These are phyloP conservation scores for Lophius americanus DNA, from an alignment of 2,797 vertebrate genomes.

Conservation along the genomic window DNA sequence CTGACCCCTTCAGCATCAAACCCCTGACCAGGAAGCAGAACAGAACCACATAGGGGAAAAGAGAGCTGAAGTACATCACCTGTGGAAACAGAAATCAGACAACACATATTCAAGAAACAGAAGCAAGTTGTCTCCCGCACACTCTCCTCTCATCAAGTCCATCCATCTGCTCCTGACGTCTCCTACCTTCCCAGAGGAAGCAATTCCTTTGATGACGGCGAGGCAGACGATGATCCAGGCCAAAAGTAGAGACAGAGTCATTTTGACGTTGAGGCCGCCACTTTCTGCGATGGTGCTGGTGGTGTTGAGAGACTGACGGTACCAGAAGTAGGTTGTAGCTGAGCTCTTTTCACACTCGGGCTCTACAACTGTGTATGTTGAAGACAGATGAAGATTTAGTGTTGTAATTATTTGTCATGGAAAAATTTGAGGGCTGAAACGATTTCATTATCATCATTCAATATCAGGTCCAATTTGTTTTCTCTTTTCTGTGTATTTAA, in stretches of 20 bases:
- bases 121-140: not conserved
- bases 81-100: slow-evolving; percentile 49
- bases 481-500: no score
- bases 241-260: slow-evolving; percentile 90
- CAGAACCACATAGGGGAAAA: slow-evolving; percentile 94
- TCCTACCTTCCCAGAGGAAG: slow-evolving; percentile 92
- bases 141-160: not conserved
- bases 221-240: slow-evolving; percentile 94
- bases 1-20: slow-evolving; percentile 89
- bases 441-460: no score
- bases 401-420: not conserved
- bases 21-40: slow-evolving; percentile 93
- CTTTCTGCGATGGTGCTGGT: slow-evolving; percentile 92
- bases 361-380: slow-evolving; percentile 84
- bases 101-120: not conserved
- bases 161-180: no score
- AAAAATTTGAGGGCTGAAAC: not conserved
- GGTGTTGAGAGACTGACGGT: slow-evolving; percentile 91
- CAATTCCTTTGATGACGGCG: slow-evolving; percentile 93
- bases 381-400: not conserved
- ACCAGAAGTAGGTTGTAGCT: slow-evolving; percentile 97
- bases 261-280: slow-evolving; percentile 91
- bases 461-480: no score
- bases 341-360: slow-evolving; percentile 94
- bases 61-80: slow-evolving; percentile 99